phyloP scores from a whole-genome alignment of 2,888 invertebrate genomes.

The Synergus umbraculus region DNA sequence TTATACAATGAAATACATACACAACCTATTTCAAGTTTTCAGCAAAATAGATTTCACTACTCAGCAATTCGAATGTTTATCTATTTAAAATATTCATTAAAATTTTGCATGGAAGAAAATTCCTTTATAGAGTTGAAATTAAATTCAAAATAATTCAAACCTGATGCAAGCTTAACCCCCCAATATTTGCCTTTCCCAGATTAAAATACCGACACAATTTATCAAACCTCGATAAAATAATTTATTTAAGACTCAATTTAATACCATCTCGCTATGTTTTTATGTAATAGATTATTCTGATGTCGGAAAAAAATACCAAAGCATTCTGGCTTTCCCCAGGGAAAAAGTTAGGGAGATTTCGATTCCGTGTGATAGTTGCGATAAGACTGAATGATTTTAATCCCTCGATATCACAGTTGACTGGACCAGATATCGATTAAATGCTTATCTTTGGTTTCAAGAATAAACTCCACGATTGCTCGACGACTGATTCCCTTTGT shows the following conservation, averaged over 20 bases:
- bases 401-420: constrained; percentile 35
- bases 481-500: constrained; percentile 40
- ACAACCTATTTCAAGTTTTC: background rate
- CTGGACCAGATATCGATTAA: constrained; percentile 39
- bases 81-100: background rate
- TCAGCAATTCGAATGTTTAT: background rate
- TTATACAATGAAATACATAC: background rate
- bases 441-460: constrained; percentile 39
- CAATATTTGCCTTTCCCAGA: background rate
- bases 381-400: constrained; percentile 41
- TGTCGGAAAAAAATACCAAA: constrained; percentile 1
- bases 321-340: constrained; percentile 12
- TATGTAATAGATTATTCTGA: background rate
- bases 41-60: background rate
- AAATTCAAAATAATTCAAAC: background rate
- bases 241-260: background rate
- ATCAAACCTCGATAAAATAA: background rate
- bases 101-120: background rate
- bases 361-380: constrained; percentile 30
- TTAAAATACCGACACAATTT: background rate
- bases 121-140: background rate
- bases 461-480: constrained; percentile 32
- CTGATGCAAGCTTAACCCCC: background rate
- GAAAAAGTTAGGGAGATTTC: constrained; percentile 26
- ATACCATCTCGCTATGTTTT: background rate